These are phyloP conservation scores for Accipiter cooperii DNA, from an alignment of 2,113 vertebrate species.

Conservation along the genomic window DNA sequence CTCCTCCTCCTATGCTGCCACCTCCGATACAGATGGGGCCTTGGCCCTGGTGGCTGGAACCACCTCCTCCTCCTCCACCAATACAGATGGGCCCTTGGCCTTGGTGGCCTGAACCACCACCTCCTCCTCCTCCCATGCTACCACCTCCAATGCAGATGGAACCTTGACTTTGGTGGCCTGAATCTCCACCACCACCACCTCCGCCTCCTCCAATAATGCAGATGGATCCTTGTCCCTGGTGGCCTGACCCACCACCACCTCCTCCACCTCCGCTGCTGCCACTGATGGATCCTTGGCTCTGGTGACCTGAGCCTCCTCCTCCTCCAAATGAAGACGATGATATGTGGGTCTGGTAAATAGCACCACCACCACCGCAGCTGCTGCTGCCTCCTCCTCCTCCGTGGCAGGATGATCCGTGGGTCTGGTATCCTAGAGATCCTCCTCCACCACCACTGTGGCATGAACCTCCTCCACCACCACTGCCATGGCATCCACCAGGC, in stretches of 20 bases:
- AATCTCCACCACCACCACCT: background rate
- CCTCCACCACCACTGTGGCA: background rate
- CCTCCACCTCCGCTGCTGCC: background rate
- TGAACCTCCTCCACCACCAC: background rate
- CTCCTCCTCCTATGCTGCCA: background rate
- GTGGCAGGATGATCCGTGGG: background rate
- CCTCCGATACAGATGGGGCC: background rate
- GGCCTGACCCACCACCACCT: background rate
- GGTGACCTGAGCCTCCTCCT: background rate
- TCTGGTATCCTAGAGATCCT: constrained; percentile 19
- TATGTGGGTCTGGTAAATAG: constrained; percentile 29
- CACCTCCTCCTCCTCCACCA: background rate
- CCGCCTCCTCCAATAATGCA: background rate
- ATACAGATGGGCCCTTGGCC: background rate
- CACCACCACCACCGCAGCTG: background rate
- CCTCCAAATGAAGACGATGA: background rate
- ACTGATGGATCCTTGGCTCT: background rate
- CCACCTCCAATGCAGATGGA: background rate
- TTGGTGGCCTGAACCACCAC: background rate
- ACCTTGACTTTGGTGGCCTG: background rate
- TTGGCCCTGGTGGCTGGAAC: rapidly evolving
- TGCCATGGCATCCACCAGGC: constrained; percentile 14
- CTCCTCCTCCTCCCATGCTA: background rate
- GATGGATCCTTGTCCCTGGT: background rate
- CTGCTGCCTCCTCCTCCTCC: background rate